Evolutionary conservation across 2,113 vertebrate genomes (phyloP), one percentile per base, ranked within the genome.

Genomic region (Xenopus laevis): DNA sequence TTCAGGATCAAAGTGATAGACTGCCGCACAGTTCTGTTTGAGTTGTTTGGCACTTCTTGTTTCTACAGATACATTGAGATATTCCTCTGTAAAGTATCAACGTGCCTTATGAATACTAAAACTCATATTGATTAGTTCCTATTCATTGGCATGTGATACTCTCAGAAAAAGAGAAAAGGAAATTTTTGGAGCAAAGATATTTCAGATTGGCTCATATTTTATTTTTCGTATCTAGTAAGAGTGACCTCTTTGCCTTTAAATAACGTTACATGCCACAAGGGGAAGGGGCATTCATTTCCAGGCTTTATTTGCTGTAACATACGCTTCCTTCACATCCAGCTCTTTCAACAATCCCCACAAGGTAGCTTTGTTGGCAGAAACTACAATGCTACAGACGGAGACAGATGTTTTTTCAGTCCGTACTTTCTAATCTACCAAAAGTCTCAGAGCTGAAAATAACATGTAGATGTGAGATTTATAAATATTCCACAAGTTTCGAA

Each of bases 341-440:
- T 62, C 15, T 50, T 53, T 76, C 30, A 68, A 55, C 53, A 58
- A 76, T 76, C 66, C 66, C 73, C 73, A 76, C 27, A 76, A 69
- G 73, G 55, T 69, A 63, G 18, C 52, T 57, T 44, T 75, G 46
- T 63, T 76, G 65, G 73, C 66, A 76, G 59, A 61, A 40, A 10
- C 65, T 67, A 59, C 40, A 68, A 68, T 67, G 60, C 23, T 80
- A 65, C 20, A 80, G 76, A 74, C 71, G 73, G 20, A 52, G 65
- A 73, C 52, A 85, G 79, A 82, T 84, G 79, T 84, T 86, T 78
- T 12, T 81, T 47, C 62, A 84, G 72, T 79, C 60, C 77, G 60
- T 80, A 74, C 71, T 83, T 84, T 1, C 60, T 13, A 81, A 70
- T 83, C 77, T 45, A 53, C 1, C 15, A 65, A 12, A 76, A 78